Conservation (phyloP, 2,113 vertebrate genomes). For the Tyrannus savana region DNA sequence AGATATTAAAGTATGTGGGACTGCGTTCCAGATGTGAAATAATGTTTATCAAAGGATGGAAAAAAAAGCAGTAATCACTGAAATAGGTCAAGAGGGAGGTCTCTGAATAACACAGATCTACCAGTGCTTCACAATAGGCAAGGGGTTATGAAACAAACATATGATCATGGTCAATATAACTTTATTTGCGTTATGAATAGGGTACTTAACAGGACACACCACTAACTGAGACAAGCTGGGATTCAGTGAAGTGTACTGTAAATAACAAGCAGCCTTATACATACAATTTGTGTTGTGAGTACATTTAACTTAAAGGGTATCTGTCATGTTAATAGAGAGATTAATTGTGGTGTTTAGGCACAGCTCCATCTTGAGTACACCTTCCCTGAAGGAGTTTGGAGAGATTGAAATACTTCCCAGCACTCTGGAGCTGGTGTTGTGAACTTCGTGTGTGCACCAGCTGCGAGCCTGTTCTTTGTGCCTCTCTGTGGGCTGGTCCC, state of each 20-base stretch:
- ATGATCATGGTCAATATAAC: neutral
- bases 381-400: conserved; percentile 1
- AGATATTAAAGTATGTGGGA: conserved; percentile 23
- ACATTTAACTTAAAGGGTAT: neutral
- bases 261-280: neutral
- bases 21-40: conserved; percentile 66
- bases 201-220: neutral
- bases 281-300: neutral
- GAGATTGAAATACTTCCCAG: neutral
- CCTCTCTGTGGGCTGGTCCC: neutral
- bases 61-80: conserved; percentile 34
- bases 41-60: conserved; percentile 50
- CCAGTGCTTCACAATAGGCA: neutral
- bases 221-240: neutral
- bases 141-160: neutral
- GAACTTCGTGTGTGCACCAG: neutral
- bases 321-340: neutral
- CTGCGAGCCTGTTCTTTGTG: neutral
- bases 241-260: neutral
- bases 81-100: conserved; percentile 48
- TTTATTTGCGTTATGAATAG: conserved; percentile 1
- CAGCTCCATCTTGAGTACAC: neutral
- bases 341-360: neutral
- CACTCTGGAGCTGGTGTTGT: neutral
- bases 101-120: neutral